Percentiles rank a stretch among this genome's conserved stretches.
Evolutionary conservation across 2,888 invertebrate species (phyloP).

Genomic region (Cerceris rybyensis): DNA sequence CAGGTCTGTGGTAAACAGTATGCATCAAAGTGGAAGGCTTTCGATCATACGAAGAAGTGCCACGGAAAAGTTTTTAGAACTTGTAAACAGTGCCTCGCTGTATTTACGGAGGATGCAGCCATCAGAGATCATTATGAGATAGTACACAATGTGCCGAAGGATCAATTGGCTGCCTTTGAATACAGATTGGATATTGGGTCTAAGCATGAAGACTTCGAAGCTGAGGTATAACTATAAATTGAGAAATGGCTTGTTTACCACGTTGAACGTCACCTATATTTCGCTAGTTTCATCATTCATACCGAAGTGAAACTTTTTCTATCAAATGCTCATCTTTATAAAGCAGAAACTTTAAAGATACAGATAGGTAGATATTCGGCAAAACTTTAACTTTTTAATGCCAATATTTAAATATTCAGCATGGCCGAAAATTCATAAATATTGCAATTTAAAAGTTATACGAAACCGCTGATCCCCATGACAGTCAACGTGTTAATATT

Average conservation of each 20-base stretch:
- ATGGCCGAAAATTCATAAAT: no score
- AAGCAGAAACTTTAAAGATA: no score
- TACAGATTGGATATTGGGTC: constrained; percentile 70
- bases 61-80: constrained; percentile 84
- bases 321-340: no score
- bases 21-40: constrained; percentile 85
- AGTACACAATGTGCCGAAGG: constrained; percentile 79
- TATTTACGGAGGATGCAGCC: constrained; percentile 83
- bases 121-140: constrained; percentile 82
- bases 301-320: no score
- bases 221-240: constrained; percentile 21
- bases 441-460: no score
- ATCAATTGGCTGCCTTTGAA: constrained; percentile 77
- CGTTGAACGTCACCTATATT: no score
- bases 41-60: constrained; percentile 84
- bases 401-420: no score
- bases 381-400: no score
- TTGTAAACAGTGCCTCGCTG: constrained; percentile 84
- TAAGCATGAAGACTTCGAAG: constrained; percentile 67
- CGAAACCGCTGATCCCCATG: no score
- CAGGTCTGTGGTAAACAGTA: constrained; percentile 85
- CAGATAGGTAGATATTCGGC: no score
- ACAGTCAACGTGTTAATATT: neutral
- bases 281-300: no score
- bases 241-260: neutral